Evolutionary conservation across 2,797 vertebrate species (phyloP).

Genomic region (Notoglanidium macrostoma): DNA sequence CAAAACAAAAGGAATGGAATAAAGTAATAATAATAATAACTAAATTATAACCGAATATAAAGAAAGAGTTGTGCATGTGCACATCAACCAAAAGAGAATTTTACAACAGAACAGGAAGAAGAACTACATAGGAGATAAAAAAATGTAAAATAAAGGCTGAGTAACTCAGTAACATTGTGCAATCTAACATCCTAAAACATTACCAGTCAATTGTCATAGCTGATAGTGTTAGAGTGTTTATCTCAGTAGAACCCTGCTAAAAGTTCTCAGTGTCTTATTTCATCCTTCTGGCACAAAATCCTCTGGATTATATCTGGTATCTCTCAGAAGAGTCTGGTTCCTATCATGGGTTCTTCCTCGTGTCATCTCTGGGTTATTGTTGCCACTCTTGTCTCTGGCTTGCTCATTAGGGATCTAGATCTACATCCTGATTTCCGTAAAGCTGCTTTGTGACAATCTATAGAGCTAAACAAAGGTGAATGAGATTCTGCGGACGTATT

Average conservation of each 20-base stretch:
- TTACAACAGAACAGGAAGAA: neutral
- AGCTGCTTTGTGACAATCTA: neutral
- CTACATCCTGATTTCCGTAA: neutral
- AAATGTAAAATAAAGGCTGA: too few relatives aligned
- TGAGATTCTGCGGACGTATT: neutral
- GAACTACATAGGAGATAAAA: neutral
- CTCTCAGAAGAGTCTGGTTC: neutral
- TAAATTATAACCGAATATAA: neutral
- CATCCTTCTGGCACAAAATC: neutral
- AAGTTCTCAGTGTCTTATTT: neutral
- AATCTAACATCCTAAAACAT: neutral
- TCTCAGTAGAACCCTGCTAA: neutral
- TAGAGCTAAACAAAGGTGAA: neutral
- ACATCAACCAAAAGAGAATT: neutral
- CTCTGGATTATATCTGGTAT: neutral
- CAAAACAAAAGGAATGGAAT: neutral
- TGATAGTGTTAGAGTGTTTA: conserved; percentile 1
- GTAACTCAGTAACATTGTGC: neutral
- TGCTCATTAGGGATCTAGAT: neutral
- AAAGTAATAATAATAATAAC: neutral
- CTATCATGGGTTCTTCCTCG: neutral
- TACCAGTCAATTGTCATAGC: neutral
- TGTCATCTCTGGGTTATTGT: neutral
- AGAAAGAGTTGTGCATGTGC: neutral
- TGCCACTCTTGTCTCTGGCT: neutral